Evolutionary conservation across 2,113 vertebrate genomes (phyloP).

Genomic region (Phycodurus eques): DNA sequence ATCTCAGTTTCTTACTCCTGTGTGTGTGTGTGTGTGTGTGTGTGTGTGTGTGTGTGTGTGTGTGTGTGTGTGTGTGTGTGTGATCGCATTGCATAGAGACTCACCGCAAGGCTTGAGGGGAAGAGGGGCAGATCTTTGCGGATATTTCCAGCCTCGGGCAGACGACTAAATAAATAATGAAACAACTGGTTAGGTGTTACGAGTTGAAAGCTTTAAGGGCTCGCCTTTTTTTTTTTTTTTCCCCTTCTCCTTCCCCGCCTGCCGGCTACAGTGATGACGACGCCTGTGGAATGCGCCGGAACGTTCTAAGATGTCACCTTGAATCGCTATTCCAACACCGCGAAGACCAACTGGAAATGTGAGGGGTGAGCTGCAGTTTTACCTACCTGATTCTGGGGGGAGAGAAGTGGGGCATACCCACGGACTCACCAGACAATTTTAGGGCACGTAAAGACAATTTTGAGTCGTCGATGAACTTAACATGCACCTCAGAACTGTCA

Average conservation of each 20-base stretch:
- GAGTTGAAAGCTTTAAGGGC: constrained; percentile 49
- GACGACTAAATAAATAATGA: constrained; percentile 60
- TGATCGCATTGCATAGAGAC: constrained; percentile 30
- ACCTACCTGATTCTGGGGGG: too few relatives aligned
- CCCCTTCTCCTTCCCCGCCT: background rate
- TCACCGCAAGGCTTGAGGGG: constrained; percentile 21
- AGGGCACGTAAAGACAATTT: too few relatives aligned
- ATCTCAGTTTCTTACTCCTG: constrained; percentile 19
- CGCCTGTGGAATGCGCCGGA: background rate
- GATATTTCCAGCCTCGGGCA: constrained; percentile 53
- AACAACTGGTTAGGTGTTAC: constrained; percentile 56
- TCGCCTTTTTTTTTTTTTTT: constrained; percentile 17
- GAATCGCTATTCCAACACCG: background rate
- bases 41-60: constrained; percentile 13
- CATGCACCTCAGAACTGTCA: too few relatives aligned
- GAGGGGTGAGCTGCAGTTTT: too few relatives aligned
- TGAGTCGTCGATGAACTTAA: too few relatives aligned
- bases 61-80: constrained; percentile 11
- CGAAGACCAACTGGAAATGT: constrained; percentile 6
- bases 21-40: constrained; percentile 22
- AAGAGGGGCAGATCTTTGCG: constrained; percentile 35
- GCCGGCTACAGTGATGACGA: background rate
- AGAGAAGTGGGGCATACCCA: too few relatives aligned
- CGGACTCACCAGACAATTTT: too few relatives aligned
- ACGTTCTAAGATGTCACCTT: background rate